A percentile compares a stretch with the other conserved stretches of the same genome.
Evolutionary conservation across 1,140 invertebrate species (phyloP).

Genomic region (Procambarus virginalis): DNA sequence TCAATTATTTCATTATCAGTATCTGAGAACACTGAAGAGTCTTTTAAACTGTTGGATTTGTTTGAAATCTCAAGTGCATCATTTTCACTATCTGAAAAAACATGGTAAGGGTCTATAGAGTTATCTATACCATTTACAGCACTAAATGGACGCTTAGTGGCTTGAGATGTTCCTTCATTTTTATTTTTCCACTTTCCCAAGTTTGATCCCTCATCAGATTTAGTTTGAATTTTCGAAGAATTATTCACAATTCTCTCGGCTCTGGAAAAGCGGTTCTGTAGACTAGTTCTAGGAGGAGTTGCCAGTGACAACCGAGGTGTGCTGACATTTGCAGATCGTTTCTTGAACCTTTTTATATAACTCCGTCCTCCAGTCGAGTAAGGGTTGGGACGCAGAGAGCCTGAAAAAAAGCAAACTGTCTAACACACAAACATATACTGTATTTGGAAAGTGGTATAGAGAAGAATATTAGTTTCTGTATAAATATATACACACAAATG

Average conservation of each 20-base stretch:
- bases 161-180: background rate
- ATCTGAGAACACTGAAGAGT: conserved; percentile 19
- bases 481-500: too few relatives aligned
- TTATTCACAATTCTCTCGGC: conserved; percentile 37
- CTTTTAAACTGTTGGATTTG: background rate
- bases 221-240: background rate
- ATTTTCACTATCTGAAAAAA: conserved; percentile 27
- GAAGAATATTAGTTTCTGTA: too few relatives aligned
- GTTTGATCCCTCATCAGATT: background rate
- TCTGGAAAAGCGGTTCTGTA: conserved; percentile 24
- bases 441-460: too few relatives aligned
- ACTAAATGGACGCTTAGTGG: conserved; percentile 44
- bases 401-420: background rate
- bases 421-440: too few relatives aligned
- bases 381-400: conserved; percentile 14
- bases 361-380: conserved; percentile 27
- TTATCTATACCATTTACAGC: conserved; percentile 16
- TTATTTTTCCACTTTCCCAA: conserved; percentile 12
- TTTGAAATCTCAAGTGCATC: conserved; percentile 2
- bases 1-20: conserved; percentile 28
- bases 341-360: conserved; percentile 23
- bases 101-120: conserved; percentile 8
- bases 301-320: background rate
- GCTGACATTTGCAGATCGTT: conserved; percentile 7
- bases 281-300: background rate